Conservation (phyloP, 2,888 invertebrate species). For the Anarsia innoxiella region DNA sequence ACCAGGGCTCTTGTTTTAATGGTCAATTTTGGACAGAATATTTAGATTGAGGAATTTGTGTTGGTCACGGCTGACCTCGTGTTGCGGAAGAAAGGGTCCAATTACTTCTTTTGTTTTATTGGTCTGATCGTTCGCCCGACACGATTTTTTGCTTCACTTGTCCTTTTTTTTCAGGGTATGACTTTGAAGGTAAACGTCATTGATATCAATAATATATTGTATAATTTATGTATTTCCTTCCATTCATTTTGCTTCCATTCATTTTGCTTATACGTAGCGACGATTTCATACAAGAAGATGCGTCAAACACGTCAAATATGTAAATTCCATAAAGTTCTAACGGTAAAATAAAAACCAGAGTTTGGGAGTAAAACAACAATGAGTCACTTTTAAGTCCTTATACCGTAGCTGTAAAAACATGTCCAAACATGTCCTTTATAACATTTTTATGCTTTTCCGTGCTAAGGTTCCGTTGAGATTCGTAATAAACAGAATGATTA, state of each 20-base stretch:
- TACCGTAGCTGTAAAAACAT: conserved; percentile 7
- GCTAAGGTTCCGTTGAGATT: conserved; percentile 11
- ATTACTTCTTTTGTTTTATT: conserved; percentile 60
- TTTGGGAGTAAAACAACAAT: conserved; percentile 12
- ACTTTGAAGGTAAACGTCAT: conserved; percentile 10
- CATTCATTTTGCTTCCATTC: too few species aligned
- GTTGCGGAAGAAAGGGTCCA: conserved; percentile 61
- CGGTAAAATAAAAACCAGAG: not conserved
- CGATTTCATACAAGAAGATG: too few species aligned
- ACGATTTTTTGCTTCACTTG: conserved; percentile 43
- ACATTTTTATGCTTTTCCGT: conserved; percentile 2
- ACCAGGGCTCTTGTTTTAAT: conserved; percentile 26
- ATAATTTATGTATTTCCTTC: too few species aligned
- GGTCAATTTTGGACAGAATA: conserved; percentile 28
- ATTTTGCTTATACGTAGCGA: too few species aligned
- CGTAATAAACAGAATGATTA: conserved; percentile 49
- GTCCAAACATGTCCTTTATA: conserved; percentile 10
- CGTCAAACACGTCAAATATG: too few species aligned
- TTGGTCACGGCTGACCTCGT: conserved; percentile 64
- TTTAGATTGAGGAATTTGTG: conserved; percentile 48
- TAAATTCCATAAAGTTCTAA: not conserved
- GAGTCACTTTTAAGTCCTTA: conserved; percentile 5
- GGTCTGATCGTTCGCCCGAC: conserved; percentile 33
- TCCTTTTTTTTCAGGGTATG: conserved; percentile 23
- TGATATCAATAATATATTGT: too few species aligned